Evolutionary conservation across 2,888 invertebrate genomes (phyloP).

Genomic region (Rotaria magnacalcarata): DNA sequence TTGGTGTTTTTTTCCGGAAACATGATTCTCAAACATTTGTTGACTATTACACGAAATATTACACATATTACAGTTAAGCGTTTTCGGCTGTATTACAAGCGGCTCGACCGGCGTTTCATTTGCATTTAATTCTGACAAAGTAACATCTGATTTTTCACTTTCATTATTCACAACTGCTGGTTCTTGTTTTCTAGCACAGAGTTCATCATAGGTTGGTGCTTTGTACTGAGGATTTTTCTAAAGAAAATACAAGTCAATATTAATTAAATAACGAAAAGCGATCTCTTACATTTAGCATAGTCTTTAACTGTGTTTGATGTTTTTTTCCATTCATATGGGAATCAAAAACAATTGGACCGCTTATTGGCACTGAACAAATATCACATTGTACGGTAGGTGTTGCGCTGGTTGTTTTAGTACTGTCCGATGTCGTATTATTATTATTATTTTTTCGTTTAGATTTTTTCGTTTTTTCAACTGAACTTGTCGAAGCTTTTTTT

Average conservation of each 20-base stretch:
- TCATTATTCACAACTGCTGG: not conserved
- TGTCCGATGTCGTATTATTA: not conserved
- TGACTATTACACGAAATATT: not conserved
- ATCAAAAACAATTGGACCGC: not conserved
- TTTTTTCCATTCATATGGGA: not conserved
- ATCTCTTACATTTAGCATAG: not conserved
- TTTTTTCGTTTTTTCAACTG: not conserved
- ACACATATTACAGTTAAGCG: not conserved
- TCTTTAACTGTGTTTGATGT: not conserved
- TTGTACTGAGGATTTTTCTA: slow-evolving; percentile 9
- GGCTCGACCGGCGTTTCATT: not conserved
- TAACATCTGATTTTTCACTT: not conserved
- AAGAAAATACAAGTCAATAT: not conserved
- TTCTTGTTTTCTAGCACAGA: not conserved
- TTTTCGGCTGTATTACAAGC: not conserved
- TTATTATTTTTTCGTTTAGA: not conserved
- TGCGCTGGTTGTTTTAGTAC: too few relatives aligned
- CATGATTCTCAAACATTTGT: not conserved
- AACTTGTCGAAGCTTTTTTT: not conserved
- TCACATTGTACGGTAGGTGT: not conserved
- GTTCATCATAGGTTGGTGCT: not conserved
- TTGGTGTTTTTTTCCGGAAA: not conserved
- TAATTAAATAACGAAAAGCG: not conserved
- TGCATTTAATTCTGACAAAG: not conserved
- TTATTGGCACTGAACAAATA: not conserved